Evolutionary conservation across 2,113 vertebrate genomes (phyloP), one percentile per base, ranked within the genome.

Genomic region (Pollachius pollachius): DNA sequence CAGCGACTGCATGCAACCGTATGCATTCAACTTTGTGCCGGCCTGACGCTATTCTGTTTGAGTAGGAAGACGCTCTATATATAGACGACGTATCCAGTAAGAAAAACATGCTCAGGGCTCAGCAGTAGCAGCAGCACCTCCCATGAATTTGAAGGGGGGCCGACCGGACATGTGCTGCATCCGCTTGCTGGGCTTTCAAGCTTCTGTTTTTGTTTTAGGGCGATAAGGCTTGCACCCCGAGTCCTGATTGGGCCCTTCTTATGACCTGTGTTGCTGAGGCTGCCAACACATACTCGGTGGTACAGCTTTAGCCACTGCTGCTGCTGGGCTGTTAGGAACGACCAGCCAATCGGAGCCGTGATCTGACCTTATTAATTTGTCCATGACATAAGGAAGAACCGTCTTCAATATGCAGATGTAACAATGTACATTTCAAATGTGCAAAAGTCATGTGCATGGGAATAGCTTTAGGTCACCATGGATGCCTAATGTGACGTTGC

Each of bases 41-140:
- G 80, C 83, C 90, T 90, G 85, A 92, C 92, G 89, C 88, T 89
- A 92, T 92, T 92, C 90, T 82, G 66, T 86, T 80, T 89, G 84
- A 84, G 90, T 84, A 69, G 37, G 34, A 85, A 82, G 82, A 88
- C 85, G 83, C 81, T 48, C 41, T 48, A 48, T 48, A 80, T 85
- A 88, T 92, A 91, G 88, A 90, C 91, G 88, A 90, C 91, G 89
- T 91, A 91, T 87, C 88, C 79, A 83, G 86, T 84, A 85, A 80
- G 84, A 89, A 86, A 85, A 86, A 82, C 72, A 71, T 83, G 81
- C 71, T 78, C 79, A 9, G 41, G 41, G 41, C 41, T 48, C 41
- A 13, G 41, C 41, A 48, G 41, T 48, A 9, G 8, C 41, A 48
- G 80, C 68, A 70, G 81, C 80, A 70, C 79, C 74, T 59, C 69